Percentiles rank a stretch among this genome's conserved stretches.
phyloP scores from a whole-genome alignment of 2,113 vertebrate genomes.

The Macroglossus sobrinus region DNA sequence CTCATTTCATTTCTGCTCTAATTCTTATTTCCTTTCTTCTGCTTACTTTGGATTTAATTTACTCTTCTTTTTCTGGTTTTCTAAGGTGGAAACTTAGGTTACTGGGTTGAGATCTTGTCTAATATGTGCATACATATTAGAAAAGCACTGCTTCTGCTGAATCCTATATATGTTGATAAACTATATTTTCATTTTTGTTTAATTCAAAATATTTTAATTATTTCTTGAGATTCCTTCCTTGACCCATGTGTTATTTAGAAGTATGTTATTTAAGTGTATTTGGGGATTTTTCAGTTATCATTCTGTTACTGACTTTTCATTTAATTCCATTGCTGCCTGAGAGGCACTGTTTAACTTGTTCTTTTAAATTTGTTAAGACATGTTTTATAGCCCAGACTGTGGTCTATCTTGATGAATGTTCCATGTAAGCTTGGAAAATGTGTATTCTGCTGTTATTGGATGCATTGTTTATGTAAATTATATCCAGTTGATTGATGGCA shows the following conservation, averaged over 20 bases:
- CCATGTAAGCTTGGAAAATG: not conserved
- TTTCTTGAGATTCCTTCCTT: not conserved
- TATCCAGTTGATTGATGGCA: not conserved
- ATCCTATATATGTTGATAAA: not conserved
- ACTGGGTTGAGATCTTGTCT: not conserved
- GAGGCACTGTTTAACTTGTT: not conserved
- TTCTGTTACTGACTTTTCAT: constrained; percentile 2
- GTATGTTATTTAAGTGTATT: not conserved
- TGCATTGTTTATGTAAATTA: not conserved
- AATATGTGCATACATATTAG: not conserved
- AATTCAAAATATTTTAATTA: not conserved
- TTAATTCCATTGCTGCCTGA: not conserved
- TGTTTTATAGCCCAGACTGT: not conserved
- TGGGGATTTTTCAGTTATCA: not conserved
- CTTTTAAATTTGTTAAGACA: not conserved
- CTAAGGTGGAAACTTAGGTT: not conserved
- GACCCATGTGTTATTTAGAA: not conserved
- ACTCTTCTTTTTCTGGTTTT: not conserved
- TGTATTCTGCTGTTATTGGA: not conserved
- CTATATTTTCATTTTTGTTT: not conserved
- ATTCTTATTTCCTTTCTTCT: not conserved
- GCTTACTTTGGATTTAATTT: not conserved
- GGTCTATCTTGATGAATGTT: not conserved
- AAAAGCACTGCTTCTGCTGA: not conserved
- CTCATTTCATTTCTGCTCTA: not conserved